Conservation (phyloP, 2,888 invertebrate species). For the Ptychoptera albimana region DNA sequence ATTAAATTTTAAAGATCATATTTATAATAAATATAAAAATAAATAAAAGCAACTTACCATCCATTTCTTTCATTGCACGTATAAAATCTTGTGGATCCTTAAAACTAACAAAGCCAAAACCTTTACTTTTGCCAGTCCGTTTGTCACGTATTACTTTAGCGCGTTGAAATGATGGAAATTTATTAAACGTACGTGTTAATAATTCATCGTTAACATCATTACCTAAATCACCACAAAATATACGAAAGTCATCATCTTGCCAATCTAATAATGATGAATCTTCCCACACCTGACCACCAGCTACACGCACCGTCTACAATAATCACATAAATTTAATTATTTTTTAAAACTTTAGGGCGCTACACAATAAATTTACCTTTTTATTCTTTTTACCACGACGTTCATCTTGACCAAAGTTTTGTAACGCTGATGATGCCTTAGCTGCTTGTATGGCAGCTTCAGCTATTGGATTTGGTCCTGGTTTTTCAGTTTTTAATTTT, state of each 20-base stretch:
- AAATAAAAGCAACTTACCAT: slow-evolving; percentile 47
- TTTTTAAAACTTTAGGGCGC: slow-evolving; percentile 29
- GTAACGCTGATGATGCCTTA: slow-evolving; percentile 38
- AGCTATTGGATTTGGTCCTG: slow-evolving; percentile 42
- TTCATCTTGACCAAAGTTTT: slow-evolving; percentile 39
- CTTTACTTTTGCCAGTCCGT: slow-evolving; percentile 94
- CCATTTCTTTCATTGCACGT: slow-evolving; percentile 98
- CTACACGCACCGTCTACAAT: slow-evolving; percentile 62
- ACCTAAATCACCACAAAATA: slow-evolving; percentile 98
- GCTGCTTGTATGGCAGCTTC: slow-evolving; percentile 48
- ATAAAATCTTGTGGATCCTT: slow-evolving; percentile 96
- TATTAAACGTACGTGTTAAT: slow-evolving; percentile 87
- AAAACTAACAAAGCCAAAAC: slow-evolving; percentile 97
- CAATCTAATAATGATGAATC: slow-evolving; percentile 86
- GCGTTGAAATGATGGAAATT: slow-evolving; percentile 81
- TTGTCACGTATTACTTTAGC: slow-evolving; percentile 95
- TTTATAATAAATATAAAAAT: slow-evolving; percentile 1
- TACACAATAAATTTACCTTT: slow-evolving; percentile 15
- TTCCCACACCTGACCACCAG: slow-evolving; percentile 94
- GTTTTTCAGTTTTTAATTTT: slow-evolving; percentile 47
- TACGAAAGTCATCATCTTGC: slow-evolving; percentile 96
- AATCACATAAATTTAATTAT: neutral
- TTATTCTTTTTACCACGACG: slow-evolving; percentile 24
- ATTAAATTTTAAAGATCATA: neutral
- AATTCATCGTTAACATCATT: slow-evolving; percentile 98